Base-by-base conservation (phyloP, 2,797 vertebrate species). In the Sarcoramphus papa region DNA sequence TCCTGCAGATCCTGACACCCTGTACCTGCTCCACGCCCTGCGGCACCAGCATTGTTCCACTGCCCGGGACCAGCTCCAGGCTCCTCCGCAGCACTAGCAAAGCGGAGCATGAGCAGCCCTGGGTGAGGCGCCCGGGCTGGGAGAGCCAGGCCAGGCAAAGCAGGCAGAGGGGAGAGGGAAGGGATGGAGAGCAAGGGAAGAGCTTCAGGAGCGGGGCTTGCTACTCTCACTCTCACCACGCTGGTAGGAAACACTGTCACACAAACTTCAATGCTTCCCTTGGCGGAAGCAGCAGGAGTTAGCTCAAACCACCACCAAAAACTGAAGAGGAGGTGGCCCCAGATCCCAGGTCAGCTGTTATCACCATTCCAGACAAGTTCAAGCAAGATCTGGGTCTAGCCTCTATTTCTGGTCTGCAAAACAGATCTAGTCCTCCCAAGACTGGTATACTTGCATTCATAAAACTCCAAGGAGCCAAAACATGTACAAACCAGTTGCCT, bases 11-110 rank as follows among this genome's bases (percentile, higher is more conserved):
- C 47, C 51, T 54, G n/a, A 78, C 17, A 70, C 30, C 14, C 48
- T 10, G 0, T 5, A 31, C 3, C 3, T 7, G 2, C 54, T 41
- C 24, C 47, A 41, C 1, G 1, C 37, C 59, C 63, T 7, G 15
- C 1, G 5, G 53, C n/a, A 50, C 5, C 33, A 33, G 25, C 3
- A 1, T 47, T 6, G 6, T 65, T 50, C 30, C 30, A 16, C 24
- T 0, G 0, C 19, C 25, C 11, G 17, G 53, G 68, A 83, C 33
- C 2, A 3, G 31, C 48, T 70, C 35, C 48, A 63, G 64, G 48
- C 45, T 62, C 22, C 53, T 78, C 45, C 10, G 4, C 50, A n/a
- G 72, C 2, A 0, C 51, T 45, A 18, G 33, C 3, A 4, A 74
- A 79, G 9, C 8, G 17, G 5, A 83, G 5, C 35, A 57, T 1